A percentile compares a stretch with the other conserved stretches of the same genome.
Conservation (phyloP, 2,888 invertebrate species). For the Linhomoeus sp. region DNA sequence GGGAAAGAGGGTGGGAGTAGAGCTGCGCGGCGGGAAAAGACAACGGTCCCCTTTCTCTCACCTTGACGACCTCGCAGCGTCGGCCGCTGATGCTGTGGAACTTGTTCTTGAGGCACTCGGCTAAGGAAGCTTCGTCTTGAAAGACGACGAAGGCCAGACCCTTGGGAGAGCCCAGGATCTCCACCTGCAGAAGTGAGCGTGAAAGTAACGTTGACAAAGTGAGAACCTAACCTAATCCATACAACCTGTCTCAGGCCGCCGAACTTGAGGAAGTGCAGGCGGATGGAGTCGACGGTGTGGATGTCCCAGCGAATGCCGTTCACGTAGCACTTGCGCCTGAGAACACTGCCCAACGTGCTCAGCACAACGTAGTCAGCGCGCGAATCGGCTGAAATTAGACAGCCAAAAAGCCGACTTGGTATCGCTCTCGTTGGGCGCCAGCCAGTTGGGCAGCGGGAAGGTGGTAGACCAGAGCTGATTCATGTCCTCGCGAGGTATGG, state of each 20-base stretch:
- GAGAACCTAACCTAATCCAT: not conserved
- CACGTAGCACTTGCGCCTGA: too few relatives aligned
- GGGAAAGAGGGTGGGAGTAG: too few relatives aligned
- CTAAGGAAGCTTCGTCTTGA: slow-evolving; percentile 17
- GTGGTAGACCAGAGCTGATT: not conserved
- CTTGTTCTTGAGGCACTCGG: slow-evolving; percentile 12
- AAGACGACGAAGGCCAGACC: slow-evolving; percentile 23
- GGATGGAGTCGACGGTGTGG: slow-evolving; percentile 20
- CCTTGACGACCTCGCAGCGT: slow-evolving; percentile 9
- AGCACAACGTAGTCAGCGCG: too few relatives aligned
- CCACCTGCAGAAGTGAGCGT: slow-evolving; percentile 9
- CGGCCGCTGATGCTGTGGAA: slow-evolving; percentile 13
- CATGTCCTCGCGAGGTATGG: slow-evolving; percentile 27
- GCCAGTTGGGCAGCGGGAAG: not conserved
- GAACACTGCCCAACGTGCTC: too few relatives aligned
- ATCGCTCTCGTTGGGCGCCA: not conserved
- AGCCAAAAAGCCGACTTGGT: not conserved
- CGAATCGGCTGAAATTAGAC: too few relatives aligned
- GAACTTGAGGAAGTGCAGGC: slow-evolving; percentile 21
- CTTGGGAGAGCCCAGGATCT: slow-evolving; percentile 21
- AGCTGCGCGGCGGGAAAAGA: too few relatives aligned
- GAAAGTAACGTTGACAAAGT: too few relatives aligned
- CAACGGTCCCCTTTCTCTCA: too few relatives aligned
- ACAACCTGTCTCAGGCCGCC: slow-evolving; percentile 18
- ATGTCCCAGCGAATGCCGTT: slow-evolving; percentile 13